Evolutionary conservation across 30 jellyfish, hydroid and myxozoan genomes (phyloP).

Genomic region (Hydractinia symbiolongicarpus): DNA sequence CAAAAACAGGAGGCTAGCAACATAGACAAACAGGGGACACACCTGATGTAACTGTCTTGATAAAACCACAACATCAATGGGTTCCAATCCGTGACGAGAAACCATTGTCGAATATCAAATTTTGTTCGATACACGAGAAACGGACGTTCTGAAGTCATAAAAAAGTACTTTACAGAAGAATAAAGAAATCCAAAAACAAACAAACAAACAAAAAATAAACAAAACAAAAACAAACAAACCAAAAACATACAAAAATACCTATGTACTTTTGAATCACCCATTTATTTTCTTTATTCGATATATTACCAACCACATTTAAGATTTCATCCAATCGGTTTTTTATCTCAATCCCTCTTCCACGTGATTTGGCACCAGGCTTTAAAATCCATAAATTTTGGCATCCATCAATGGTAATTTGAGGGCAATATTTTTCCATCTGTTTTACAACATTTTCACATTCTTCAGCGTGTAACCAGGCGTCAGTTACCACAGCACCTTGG

Average conservation of each 20-base stretch:
- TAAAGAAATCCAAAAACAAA: neutral
- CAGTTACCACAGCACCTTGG: neutral
- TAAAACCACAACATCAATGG: conserved; percentile 88
- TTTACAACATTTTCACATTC: conserved; percentile 47
- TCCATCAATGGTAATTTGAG: conserved; percentile 62
- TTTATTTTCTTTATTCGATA: conserved; percentile 58
- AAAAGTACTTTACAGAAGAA: neutral
- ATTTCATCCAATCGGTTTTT: conserved; percentile 63
- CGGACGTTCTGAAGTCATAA: conserved; percentile 61
- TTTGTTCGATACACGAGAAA: conserved; percentile 68
- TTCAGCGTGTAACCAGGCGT: conserved; percentile 37
- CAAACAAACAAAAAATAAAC: neutral
- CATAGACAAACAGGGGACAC: neutral
- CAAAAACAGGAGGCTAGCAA: too few species aligned
- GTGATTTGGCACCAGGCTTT: conserved; percentile 99
- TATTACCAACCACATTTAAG: conserved; percentile 43
- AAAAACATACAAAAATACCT: conserved; percentile 43
- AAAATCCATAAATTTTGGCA: conserved; percentile 73
- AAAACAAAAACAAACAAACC: neutral
- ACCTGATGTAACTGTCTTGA: conserved; percentile 45
- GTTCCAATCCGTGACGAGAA: conserved; percentile 95
- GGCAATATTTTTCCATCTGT: conserved; percentile 52
- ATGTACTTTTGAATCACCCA: conserved; percentile 85
- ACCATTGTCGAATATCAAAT: conserved; percentile 97
- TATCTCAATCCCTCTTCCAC: conserved; percentile 93